Base-by-base conservation (phyloP, 2,113 vertebrate species). In the Rhadina sibilatrix region DNA sequence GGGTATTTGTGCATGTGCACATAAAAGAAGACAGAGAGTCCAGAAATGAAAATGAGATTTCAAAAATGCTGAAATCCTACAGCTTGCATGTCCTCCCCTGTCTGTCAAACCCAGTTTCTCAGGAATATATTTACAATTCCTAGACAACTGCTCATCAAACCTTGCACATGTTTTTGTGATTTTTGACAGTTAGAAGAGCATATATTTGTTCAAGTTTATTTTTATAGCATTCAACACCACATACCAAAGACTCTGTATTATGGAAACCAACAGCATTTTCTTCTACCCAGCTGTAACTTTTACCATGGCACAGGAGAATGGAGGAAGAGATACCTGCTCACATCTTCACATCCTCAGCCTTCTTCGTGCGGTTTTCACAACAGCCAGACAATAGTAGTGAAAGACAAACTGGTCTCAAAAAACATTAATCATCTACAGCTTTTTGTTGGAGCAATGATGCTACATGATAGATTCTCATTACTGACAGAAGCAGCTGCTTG, bases 181-280 rank as follows among this genome's bases (percentile, higher is more conserved):
- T 97, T 93, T n/a, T 97, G 94, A 97, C 96, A 97, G 94, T 92
- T 95, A 93, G 89, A 89, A 94, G 74, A 94, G 80, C 86, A 93
- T 93, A 89, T 95, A 96, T 93, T 96, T 97, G 82, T 76, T 95
- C 69, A 81, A 93, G 83, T 95, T 95, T 94, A 96, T 96, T 96
- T 96, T 97, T 97, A 81, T 40, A 91, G 37, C 30, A 4, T 79
- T 96, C 92, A 93, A 85, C 66, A 86, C 64, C 87, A 53, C 37
- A 82, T 66, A 83, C 63, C 75, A 87, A 92, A 83, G 33, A 59
- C 14, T 70, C 8, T 1, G 60, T 53, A 89, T 38, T 46, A 91
- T 21, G 40, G 88, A 92, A 94, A 81, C 52, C 28, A 87, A 38
- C 25, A 74, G 44, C 60, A 71, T 83, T 96, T 94, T 88, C 75